phyloP scores from a whole-genome alignment of 2,113 vertebrate genomes.

The Myiagra hebetior region DNA sequence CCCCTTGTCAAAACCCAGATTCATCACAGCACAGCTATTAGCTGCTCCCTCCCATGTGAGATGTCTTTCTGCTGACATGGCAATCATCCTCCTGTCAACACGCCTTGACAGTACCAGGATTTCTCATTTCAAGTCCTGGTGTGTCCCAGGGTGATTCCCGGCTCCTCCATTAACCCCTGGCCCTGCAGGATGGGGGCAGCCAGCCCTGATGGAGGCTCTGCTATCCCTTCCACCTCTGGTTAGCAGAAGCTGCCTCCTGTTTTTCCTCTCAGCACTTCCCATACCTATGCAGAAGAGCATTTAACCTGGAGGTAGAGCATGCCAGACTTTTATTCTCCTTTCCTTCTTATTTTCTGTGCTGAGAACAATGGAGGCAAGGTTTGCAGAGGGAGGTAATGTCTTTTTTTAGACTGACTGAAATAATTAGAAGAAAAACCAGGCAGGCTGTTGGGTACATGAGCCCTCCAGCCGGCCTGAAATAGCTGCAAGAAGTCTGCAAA shows the following conservation, averaged over 20 bases:
- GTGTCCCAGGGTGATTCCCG: not conserved
- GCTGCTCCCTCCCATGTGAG: not conserved
- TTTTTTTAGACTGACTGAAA: slow-evolving; percentile 59
- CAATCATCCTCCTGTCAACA: not conserved
- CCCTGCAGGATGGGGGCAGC: not conserved
- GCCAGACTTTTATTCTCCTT: not conserved
- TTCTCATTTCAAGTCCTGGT: not conserved
- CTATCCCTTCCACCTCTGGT: not conserved
- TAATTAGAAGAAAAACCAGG: slow-evolving; percentile 54
- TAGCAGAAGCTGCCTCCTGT: not conserved
- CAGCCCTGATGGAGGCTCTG: not conserved
- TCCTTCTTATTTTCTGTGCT: not conserved
- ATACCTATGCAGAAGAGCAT: not conserved
- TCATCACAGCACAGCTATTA: not conserved
- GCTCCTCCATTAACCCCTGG: slow-evolving; percentile 37
- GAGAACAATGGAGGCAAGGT: slow-evolving; percentile 37
- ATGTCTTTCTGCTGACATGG: not conserved
- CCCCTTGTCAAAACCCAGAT: not conserved
- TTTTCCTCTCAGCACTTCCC: not conserved
- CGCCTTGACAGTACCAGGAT: not conserved
- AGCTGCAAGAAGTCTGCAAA: slow-evolving; percentile 55
- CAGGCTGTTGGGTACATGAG: slow-evolving; percentile 40
- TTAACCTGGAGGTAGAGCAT: not conserved
- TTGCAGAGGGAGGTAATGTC: slow-evolving; percentile 48
- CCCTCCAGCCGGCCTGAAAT: slow-evolving; percentile 55